phyloP scores from a whole-genome alignment of 2,797 vertebrate genomes.

The Neomorphus geoffroyi region DNA sequence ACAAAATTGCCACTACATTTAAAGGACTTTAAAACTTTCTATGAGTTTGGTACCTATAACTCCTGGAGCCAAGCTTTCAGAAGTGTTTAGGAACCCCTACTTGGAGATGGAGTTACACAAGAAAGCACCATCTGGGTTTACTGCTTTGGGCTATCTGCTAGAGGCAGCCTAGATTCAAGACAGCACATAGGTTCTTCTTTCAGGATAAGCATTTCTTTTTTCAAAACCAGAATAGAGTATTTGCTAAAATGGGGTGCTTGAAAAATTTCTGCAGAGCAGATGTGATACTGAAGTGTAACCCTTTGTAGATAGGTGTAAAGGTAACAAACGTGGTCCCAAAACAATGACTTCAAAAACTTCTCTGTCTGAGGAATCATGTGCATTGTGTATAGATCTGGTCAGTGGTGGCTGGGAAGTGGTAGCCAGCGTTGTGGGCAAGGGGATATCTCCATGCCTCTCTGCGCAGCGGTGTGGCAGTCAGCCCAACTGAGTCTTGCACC shows the following conservation, averaged over 20 bases:
- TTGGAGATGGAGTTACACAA: background rate
- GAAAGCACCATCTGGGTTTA: background rate
- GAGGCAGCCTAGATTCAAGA: no score
- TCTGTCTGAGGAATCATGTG: background rate
- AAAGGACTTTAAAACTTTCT: background rate
- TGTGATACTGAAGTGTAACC: background rate
- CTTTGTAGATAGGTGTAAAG: background rate
- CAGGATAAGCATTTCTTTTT: background rate
- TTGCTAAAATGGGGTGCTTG: background rate
- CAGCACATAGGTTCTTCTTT: background rate
- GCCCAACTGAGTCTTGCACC: background rate
- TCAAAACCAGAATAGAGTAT: background rate
- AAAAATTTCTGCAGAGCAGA: background rate
- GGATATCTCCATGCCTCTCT: background rate
- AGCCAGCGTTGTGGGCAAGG: background rate
- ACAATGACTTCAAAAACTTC: background rate
- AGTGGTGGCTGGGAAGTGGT: background rate
- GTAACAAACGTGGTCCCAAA: background rate
- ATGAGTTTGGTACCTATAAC: background rate
- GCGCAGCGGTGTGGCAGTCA: background rate
- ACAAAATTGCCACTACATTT: background rate
- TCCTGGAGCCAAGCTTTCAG: background rate
- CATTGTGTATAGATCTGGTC: rapidly evolving
- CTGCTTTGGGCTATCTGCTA: background rate
- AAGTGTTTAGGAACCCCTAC: background rate